phyloP scores from a whole-genome alignment of 2,797 vertebrate genomes.

The Bradypus variegatus region DNA sequence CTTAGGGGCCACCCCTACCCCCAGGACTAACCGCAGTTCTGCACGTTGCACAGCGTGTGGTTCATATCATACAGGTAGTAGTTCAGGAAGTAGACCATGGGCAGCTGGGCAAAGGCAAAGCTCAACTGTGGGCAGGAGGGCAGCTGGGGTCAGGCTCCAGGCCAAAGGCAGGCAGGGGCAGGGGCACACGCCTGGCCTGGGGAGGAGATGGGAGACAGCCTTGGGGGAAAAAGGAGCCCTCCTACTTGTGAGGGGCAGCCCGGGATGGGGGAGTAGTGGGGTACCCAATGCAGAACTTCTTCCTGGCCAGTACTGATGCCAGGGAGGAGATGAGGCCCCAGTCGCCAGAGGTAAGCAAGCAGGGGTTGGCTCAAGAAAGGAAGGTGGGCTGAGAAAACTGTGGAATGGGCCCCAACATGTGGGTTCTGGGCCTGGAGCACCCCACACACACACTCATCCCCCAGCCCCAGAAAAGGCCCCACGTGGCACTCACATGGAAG shows the following conservation, averaged over 20 bases:
- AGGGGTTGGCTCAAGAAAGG: background rate
- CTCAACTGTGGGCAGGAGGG: constrained; percentile 78
- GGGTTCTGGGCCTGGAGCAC: background rate
- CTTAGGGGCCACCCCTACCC: background rate
- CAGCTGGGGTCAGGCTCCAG: background rate
- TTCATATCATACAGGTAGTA: constrained; percentile 74
- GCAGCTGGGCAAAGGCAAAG: constrained; percentile 89
- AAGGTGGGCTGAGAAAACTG: background rate
- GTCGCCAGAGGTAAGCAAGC: background rate
- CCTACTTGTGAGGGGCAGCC: background rate
- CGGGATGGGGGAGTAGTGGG: too few species aligned
- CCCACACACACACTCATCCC: too few species aligned
- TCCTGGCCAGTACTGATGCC: background rate
- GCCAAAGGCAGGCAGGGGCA: background rate
- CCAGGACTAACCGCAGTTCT: constrained; percentile 81
- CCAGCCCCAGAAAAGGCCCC: background rate
- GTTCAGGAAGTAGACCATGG: constrained; percentile 87
- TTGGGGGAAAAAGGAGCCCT: background rate
- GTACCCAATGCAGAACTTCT: background rate
- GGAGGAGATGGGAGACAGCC: background rate
- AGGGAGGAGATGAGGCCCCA: background rate
- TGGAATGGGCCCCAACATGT: background rate
- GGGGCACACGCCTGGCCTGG: background rate
- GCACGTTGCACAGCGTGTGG: constrained; percentile 80
- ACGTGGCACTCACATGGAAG: constrained; percentile 82